Percentiles rank a stretch among this genome's conserved stretches.
Evolutionary conservation across 2,888 invertebrate genomes (phyloP).

Genomic region (Rhogogaster chlorosoma): DNA sequence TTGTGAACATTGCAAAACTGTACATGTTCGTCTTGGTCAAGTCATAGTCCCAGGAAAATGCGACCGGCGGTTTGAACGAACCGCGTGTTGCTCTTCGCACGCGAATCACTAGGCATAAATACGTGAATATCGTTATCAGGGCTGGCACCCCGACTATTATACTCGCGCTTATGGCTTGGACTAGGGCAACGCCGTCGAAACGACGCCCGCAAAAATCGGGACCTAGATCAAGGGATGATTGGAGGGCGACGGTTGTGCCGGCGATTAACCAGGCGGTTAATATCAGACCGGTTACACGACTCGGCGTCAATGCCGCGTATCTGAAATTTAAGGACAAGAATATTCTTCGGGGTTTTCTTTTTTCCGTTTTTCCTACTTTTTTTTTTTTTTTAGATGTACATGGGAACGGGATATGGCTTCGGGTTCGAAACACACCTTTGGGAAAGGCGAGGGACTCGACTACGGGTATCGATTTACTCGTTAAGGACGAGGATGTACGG

Average conservation of each 20-base stretch:
- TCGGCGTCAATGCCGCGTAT: slow-evolving; percentile 78
- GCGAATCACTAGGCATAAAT: slow-evolving; percentile 79
- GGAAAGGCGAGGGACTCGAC: not conserved
- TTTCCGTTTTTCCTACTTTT: not conserved
- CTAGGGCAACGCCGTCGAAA: slow-evolving; percentile 80
- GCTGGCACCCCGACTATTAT: slow-evolving; percentile 82
- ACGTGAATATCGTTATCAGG: slow-evolving; percentile 80
- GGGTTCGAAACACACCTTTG: not conserved
- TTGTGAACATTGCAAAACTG: slow-evolving; percentile 82
- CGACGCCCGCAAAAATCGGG: slow-evolving; percentile 85
- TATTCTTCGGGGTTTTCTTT: not conserved
- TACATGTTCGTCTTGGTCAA: slow-evolving; percentile 83
- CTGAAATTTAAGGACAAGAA: slow-evolving; percentile 58
- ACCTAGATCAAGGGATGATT: slow-evolving; percentile 82
- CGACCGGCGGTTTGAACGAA: slow-evolving; percentile 83
- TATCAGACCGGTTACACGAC: slow-evolving; percentile 80
- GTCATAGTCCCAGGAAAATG: slow-evolving; percentile 83
- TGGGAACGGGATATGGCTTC: not conserved
- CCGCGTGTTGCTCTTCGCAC: slow-evolving; percentile 80
- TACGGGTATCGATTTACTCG: not conserved
- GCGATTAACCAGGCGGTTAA: slow-evolving; percentile 81
- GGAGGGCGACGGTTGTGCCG: slow-evolving; percentile 80
- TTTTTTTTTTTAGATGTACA: not conserved
- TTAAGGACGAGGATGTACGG: not conserved
- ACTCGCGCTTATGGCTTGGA: slow-evolving; percentile 81